Percentiles rank a stretch among this genome's conserved stretches.
Evolutionary conservation across 2,113 vertebrate species (phyloP).

Genomic region (Lagenorhynchus albirostris): DNA sequence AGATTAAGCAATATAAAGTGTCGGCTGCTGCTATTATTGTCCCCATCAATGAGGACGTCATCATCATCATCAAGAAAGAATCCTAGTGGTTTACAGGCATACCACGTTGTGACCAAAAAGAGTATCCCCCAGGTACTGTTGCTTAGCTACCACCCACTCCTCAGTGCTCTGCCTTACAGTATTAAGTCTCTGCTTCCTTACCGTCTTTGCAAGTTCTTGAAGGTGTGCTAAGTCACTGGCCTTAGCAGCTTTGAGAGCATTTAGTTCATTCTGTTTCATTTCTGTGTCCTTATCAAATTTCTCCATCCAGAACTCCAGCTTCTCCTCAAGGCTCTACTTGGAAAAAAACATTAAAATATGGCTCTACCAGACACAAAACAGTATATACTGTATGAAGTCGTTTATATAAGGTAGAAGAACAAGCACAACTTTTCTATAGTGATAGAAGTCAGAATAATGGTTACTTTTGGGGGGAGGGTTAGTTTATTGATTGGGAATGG

Average conservation of each 20-base stretch:
- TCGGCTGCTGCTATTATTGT: neutral
- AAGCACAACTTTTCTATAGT: neutral
- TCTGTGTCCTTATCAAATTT: constrained; percentile 86
- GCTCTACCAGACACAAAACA: neutral
- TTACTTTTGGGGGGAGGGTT: neutral
- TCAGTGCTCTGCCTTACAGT: neutral
- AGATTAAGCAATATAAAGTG: neutral
- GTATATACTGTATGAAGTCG: neutral
- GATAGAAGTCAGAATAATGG: neutral
- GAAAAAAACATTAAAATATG: constrained; percentile 1
- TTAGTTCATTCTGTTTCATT: constrained; percentile 84
- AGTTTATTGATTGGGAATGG: neutral
- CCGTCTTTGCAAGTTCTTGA: constrained; percentile 82
- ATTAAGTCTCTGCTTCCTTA: constrained; percentile 42
- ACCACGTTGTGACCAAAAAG: neutral
- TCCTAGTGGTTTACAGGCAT: neutral
- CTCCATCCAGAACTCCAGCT: constrained; percentile 87
- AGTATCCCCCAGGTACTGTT: neutral
- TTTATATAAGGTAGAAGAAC: neutral
- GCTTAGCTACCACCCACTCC: neutral
- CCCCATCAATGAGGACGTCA: neutral
- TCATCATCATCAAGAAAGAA: neutral
- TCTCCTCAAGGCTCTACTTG: constrained; percentile 83
- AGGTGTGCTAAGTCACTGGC: constrained; percentile 81
- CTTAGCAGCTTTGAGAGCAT: constrained; percentile 78